phyloP scores from a whole-genome alignment of 2,797 vertebrate genomes.

The Spinus pinus region DNA sequence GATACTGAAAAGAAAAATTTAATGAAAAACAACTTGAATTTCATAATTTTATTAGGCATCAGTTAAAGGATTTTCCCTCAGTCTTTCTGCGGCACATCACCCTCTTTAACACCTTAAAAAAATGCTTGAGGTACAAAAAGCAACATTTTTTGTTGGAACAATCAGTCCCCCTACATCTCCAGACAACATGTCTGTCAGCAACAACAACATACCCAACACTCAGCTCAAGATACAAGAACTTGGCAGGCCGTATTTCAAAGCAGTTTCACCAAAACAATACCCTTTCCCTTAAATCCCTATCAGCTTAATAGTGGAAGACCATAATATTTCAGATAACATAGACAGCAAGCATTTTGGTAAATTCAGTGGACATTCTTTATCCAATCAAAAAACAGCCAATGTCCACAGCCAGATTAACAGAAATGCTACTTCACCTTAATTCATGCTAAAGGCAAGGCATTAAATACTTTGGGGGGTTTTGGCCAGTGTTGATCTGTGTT shows the following conservation, averaged over 20 bases:
- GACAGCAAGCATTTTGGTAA: background rate
- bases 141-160: background rate
- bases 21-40: background rate
- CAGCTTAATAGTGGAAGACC: slow-evolving; percentile 1
- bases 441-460: background rate
- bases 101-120: background rate
- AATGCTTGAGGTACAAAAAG: background rate
- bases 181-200: background rate
- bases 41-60: background rate
- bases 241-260: slow-evolving; percentile 6
- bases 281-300: background rate
- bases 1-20: background rate
- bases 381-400: background rate
- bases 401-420: background rate
- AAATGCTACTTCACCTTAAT: background rate
- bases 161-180: background rate
- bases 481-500: background rate
- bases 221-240: background rate
- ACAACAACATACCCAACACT: background rate
- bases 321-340: slow-evolving; percentile 2
- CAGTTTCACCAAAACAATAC: slow-evolving; percentile 29
- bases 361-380: background rate
- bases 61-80: background rate
- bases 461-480: background rate
- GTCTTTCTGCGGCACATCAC: background rate